These are phyloP conservation scores for Nothoprocta perdicaria DNA, from an alignment of 2,113 vertebrate genomes.

Conservation along the genomic window DNA sequence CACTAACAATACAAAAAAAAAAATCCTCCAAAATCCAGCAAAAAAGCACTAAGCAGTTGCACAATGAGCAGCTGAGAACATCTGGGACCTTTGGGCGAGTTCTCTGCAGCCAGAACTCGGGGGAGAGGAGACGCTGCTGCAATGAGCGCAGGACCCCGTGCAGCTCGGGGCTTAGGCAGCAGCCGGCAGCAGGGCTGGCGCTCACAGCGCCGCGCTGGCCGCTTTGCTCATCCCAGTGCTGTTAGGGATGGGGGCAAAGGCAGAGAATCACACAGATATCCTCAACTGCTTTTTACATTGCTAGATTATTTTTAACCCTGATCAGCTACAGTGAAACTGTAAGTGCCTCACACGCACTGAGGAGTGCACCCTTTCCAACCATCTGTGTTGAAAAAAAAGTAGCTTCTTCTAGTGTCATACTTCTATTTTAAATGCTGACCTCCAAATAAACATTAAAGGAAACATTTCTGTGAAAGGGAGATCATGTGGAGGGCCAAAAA, in stretches of 20 bases:
- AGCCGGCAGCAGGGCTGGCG: neutral
- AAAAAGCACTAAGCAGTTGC: neutral
- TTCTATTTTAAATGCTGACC: neutral
- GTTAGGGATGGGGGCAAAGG: neutral
- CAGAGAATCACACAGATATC: neutral
- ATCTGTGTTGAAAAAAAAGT: neutral
- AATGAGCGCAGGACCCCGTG: neutral
- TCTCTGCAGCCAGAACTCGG: neutral
- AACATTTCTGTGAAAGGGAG: neutral
- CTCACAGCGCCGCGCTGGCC: neutral
- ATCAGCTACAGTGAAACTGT: neutral
- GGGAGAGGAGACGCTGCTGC: neutral
- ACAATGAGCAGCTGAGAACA: neutral
- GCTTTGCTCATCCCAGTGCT: neutral
- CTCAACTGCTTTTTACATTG: neutral
- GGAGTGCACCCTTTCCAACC: neutral
- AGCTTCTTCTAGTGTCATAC: neutral
- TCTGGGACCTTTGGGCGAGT: neutral
- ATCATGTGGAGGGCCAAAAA: neutral
- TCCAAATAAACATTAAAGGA: neutral
- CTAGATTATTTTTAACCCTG: neutral
- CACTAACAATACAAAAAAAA: neutral
- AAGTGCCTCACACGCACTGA: neutral
- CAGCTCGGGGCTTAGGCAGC: neutral
- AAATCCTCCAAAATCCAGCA: neutral